Evolutionary conservation across 2,888 invertebrate genomes (phyloP), one percentile per base, ranked within the genome.

Genomic region (Perizoma affinitatum): DNA sequence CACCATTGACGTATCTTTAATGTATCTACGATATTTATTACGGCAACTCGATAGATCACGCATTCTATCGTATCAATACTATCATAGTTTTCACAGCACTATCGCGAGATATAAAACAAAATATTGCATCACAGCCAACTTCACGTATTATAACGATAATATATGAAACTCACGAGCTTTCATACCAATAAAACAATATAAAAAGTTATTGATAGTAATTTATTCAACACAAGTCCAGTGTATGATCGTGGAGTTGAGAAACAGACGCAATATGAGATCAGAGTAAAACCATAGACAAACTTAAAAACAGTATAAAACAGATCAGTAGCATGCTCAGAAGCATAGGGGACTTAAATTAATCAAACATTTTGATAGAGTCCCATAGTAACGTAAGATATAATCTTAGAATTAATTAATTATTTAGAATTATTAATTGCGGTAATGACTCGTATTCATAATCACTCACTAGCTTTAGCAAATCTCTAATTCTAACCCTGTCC

Each of bases 121-220:
- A 82, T 79, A 76, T 87, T 87, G 81, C 87, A 71, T 80, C 84
- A 85, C 78, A 73, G 71, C 75, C 73, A 71, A 69, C 76, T 69
- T 71, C 72, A 75, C 75, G 44, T 77, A 64, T 58, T 83, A 80
- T 79, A 79, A 78, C 76, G 76, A 76, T 81, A 80, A 83, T 82
- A 82, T 79, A 75, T 66, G 75, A 84, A 82, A 78, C 85, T 84
- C 83, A 80, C 81, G 78, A 80, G 78, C 84, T 84, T 87, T 86
- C 83, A 74, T 82, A 86, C 79, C 82, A 84, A 89, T 89, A 90
- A 90, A 89, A 90, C 87, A 90, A 88, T 88, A 90, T 88, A 88
- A 87, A 87, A 84, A 78, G 78, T 79, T 83, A 88, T 86, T 83
- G 86, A 83, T 83, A 85, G 84, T 88, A 89, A 90, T 88, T 90